Evolutionary conservation across 2,113 vertebrate species (phyloP).

Genomic region (Acanthochromis polyacanthus): DNA sequence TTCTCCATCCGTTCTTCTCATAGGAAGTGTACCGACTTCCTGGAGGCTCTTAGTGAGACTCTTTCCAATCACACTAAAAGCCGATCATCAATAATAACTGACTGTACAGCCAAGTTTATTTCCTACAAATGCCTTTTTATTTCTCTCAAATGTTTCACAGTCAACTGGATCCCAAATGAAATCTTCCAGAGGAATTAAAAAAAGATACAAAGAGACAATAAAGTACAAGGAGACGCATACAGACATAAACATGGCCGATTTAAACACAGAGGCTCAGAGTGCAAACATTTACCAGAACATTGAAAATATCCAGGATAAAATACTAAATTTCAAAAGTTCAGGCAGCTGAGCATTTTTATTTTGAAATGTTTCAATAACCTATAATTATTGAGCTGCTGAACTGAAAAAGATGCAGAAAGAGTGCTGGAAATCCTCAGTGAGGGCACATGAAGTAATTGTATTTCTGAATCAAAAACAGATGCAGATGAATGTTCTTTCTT

Average conservation of each 20-base stretch:
- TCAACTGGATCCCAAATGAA: constrained; percentile 25
- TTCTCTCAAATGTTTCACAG: constrained; percentile 55
- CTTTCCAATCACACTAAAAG: not conserved
- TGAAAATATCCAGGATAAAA: too few species aligned
- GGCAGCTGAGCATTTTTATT: too few species aligned
- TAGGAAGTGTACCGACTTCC: not conserved
- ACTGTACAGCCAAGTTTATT: not conserved
- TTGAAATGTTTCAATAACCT: too few species aligned
- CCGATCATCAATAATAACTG: constrained; percentile 10
- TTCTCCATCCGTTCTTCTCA: not conserved
- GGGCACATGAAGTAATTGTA: too few species aligned
- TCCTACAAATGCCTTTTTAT: constrained; percentile 61
- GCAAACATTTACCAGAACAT: constrained; percentile 24
- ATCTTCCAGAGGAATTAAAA: constrained; percentile 9
- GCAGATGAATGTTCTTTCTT: too few species aligned
- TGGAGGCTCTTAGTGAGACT: not conserved
- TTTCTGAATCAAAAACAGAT: too few species aligned
- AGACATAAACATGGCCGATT: constrained; percentile 6
- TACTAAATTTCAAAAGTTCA: too few species aligned
- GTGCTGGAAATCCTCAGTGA: too few species aligned
- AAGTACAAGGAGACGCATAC: constrained; percentile 22
- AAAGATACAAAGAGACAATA: not conserved
- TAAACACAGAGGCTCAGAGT: constrained; percentile 31
- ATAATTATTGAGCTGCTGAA: too few species aligned
- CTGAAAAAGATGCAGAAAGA: too few species aligned